Evolutionary conservation across 2,888 invertebrate species (phyloP).

Genomic region (Petrolisthes cinctipes): DNA sequence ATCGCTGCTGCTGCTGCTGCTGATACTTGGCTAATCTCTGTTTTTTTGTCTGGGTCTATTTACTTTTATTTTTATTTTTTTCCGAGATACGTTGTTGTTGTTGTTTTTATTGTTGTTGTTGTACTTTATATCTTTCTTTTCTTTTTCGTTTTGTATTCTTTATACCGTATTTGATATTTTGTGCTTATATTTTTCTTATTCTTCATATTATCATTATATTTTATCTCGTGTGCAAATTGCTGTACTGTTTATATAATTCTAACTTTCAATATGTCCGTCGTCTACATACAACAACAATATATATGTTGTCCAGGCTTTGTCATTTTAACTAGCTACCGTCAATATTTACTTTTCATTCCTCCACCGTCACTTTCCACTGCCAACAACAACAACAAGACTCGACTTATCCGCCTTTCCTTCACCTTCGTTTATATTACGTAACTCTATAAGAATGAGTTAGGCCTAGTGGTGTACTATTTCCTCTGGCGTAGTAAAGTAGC

Average conservation of each 20-base stretch:
- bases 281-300: not conserved
- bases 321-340: conserved; percentile 4
- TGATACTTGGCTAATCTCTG: not conserved
- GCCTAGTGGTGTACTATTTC: not conserved
- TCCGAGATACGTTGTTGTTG: not conserved
- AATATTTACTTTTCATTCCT: not conserved
- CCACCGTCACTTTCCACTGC: not conserved
- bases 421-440: not conserved
- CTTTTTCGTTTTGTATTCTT: not conserved
- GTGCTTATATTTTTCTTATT: not conserved
- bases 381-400: not conserved
- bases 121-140: not conserved
- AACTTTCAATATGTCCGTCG: too few species aligned
- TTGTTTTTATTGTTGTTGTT: too few species aligned
- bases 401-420: not conserved
- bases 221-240: too few species aligned
- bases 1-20: too few species aligned
- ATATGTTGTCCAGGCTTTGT: not conserved
- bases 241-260: too few species aligned
- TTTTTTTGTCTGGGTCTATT: not conserved
- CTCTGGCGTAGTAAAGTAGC: not conserved
- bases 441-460: not conserved
- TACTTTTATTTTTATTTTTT: conserved; percentile 6
- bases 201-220: not conserved
- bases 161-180: not conserved